Evolutionary conservation across 1,140 invertebrate genomes (phyloP).

Genomic region (Teleogryllus occipitalis): DNA sequence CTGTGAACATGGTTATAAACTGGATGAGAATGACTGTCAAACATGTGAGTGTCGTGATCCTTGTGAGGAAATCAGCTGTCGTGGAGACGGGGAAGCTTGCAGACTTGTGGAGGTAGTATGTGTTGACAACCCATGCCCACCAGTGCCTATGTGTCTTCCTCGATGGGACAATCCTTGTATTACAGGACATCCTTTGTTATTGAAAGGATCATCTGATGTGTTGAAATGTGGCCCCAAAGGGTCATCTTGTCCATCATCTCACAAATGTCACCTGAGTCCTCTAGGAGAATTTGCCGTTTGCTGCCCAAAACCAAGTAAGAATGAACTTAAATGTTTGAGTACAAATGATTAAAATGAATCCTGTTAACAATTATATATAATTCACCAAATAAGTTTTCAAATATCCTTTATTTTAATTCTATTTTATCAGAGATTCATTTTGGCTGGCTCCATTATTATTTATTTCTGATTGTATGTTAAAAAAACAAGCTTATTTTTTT

Average conservation of each 20-base stretch:
- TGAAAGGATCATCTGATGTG: slow-evolving; percentile 38
- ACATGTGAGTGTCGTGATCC: slow-evolving; percentile 69
- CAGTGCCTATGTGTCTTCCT: slow-evolving; percentile 68
- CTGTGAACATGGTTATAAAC: slow-evolving; percentile 58
- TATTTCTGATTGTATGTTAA: too few species aligned
- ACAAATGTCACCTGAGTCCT: slow-evolving; percentile 73
- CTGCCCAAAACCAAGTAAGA: slow-evolving; percentile 69
- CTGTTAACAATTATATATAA: too few species aligned
- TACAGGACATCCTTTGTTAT: slow-evolving; percentile 50
- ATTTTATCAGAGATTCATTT: too few species aligned
- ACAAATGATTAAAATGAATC: too few species aligned
- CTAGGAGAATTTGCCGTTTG: slow-evolving; percentile 70
- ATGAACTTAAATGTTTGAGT: background rate
- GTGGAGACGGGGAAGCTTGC: slow-evolving; percentile 59
- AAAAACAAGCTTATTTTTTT: too few species aligned
- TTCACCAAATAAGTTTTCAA: too few species aligned
- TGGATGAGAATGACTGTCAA: slow-evolving; percentile 62
- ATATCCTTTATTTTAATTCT: too few species aligned
- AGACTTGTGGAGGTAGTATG: slow-evolving; percentile 46
- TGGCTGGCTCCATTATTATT: too few species aligned
- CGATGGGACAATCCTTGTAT: slow-evolving; percentile 66
- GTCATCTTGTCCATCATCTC: slow-evolving; percentile 67
- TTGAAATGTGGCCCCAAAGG: slow-evolving; percentile 62
- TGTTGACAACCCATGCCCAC: slow-evolving; percentile 51
- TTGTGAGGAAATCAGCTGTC: slow-evolving; percentile 62